Conservation (phyloP, 2,113 vertebrate species). For the Puntigrus tetrazona region DNA sequence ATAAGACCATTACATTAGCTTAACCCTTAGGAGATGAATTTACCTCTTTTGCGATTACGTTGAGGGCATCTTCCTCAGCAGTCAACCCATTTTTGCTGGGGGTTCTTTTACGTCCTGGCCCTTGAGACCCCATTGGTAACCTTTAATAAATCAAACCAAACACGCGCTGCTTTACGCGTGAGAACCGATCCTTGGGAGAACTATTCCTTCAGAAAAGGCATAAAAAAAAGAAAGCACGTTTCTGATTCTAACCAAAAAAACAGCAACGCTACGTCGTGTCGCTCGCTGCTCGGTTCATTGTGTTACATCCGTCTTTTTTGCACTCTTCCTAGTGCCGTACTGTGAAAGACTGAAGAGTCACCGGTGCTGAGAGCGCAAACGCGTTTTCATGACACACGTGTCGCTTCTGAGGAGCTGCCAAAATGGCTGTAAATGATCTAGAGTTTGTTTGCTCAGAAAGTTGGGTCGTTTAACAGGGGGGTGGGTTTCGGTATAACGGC, state of each 20-base stretch:
- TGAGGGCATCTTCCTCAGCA: slow-evolving; percentile 89
- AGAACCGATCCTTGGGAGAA: background rate
- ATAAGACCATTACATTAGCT: background rate
- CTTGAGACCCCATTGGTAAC: slow-evolving; percentile 87
- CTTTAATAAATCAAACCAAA: background rate
- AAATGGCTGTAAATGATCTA: slow-evolving; percentile 30
- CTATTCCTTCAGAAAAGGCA: slow-evolving; percentile 14
- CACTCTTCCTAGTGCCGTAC: slow-evolving; percentile 67
- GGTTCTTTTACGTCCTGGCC: slow-evolving; percentile 84
- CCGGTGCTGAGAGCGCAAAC: background rate
- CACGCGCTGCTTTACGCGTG: background rate
- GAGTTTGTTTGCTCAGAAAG: slow-evolving; percentile 42
- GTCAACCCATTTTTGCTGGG: slow-evolving; percentile 85
- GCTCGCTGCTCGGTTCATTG: slow-evolving; percentile 53
- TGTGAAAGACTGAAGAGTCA: background rate
- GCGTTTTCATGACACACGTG: slow-evolving; percentile 14
- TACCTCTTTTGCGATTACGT: slow-evolving; percentile 91
- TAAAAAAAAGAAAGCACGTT: slow-evolving; percentile 16
- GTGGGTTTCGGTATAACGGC: background rate
- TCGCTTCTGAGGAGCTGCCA: background rate
- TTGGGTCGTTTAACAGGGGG: background rate
- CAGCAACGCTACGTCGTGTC: slow-evolving; percentile 8
- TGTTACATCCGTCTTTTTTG: slow-evolving; percentile 63
- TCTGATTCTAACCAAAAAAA: background rate
- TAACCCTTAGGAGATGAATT: slow-evolving; percentile 40